Evolutionary conservation across 2,113 vertebrate species (phyloP).

Genomic region (Phaethornis superciliosus): DNA sequence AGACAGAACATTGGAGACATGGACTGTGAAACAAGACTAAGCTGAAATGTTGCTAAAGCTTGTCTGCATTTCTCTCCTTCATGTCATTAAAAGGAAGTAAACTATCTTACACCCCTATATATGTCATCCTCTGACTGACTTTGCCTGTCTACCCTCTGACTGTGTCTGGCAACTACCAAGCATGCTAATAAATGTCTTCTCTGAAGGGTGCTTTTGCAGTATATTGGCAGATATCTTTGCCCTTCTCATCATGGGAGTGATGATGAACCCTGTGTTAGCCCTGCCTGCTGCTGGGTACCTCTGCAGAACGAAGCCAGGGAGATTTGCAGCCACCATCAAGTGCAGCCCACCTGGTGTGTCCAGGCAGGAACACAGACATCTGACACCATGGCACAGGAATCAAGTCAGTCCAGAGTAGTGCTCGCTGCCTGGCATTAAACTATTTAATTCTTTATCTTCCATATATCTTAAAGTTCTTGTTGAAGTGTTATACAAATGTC

Average conservation of each 20-base stretch:
- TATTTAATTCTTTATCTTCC: background rate
- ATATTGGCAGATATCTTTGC: background rate
- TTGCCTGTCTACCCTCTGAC: background rate
- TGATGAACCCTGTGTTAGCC: fast-evolving
- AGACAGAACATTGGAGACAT: background rate
- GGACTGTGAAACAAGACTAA: background rate
- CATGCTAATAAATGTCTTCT: background rate
- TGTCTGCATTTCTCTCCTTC: background rate
- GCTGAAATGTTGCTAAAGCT: background rate
- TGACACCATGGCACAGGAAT: background rate
- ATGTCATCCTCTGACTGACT: background rate
- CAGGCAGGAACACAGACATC: background rate
- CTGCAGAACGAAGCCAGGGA: background rate
- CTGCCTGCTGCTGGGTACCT: background rate
- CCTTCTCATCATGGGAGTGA: background rate
- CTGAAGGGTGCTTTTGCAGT: background rate
- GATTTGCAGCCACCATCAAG: background rate
- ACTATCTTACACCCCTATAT: background rate
- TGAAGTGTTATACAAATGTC: background rate
- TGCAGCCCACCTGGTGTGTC: fast-evolving
- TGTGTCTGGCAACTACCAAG: background rate
- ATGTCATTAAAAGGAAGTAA: background rate
- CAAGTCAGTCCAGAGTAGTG: background rate
- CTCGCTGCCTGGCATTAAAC: background rate
- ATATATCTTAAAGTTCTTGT: background rate